Evolutionary conservation across 2,113 vertebrate genomes (phyloP), one percentile per base, ranked within the genome.

Genomic region (Australoheros scitulus): DNA sequence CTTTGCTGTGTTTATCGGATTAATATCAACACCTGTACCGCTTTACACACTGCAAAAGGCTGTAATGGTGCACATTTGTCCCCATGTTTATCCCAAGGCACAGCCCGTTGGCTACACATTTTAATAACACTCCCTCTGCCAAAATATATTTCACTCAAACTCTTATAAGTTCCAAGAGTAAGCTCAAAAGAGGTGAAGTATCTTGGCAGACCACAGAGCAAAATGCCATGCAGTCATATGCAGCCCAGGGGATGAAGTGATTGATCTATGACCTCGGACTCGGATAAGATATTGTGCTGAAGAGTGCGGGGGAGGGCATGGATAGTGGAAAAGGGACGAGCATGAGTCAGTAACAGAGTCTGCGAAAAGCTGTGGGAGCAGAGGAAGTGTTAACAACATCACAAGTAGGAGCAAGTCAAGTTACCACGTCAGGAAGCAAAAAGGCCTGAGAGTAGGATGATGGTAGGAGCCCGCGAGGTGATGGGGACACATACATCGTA

Each of bases 321-420:
- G 92, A 91, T 92, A 91, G 94, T 91, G 91, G 87, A 91, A 92
- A 92, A 93, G 92, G 92, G 94, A 93, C 91, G 80, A 86, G 94
- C 92, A 91, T 95, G 95, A 96, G 95, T 95, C 94, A 95, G 95
- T 93, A 90, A 90, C 91, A 86, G 90, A 94, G 94, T 92, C 94
- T 94, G 93, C 85, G 84, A 95, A 93, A 94, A 95, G 92, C 93
- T 94, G 94, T 94, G 94, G 93, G 94, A 95, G 95, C 91, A 95
- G 93, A 94, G 90, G 88, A 94, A 93, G 93, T 93, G 90, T 93
- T 94, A 93, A 94, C 92, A 94, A 92, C 93, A 93, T 94, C 91
- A 94, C 93, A 95, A 92, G 94, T 94, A 94, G 92, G 92, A 93
- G 87, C 92, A 93, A 93, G 92, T 93, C 91, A 88, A 93, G 93